These are phyloP conservation scores for Eumerus sabulonum DNA, from an alignment of 2,888 invertebrate genomes.

Conservation along the genomic window DNA sequence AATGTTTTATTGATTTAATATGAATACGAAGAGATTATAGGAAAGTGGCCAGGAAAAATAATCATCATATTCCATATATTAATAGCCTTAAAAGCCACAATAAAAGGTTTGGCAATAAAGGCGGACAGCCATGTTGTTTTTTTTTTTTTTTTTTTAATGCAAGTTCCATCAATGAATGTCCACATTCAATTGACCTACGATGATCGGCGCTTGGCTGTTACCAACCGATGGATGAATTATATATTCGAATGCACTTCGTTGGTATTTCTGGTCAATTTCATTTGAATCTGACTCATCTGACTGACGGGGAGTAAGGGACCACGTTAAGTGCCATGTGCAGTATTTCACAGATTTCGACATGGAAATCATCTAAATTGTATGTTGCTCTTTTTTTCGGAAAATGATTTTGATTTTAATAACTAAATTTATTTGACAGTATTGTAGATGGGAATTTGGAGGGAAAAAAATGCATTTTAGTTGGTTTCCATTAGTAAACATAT, in stretches of 20 bases:
- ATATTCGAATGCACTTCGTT: slow-evolving; percentile 36
- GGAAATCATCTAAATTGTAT: slow-evolving; percentile 10
- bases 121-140: slow-evolving; percentile 5
- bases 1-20: slow-evolving; percentile 62
- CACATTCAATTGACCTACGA: slow-evolving; percentile 33
- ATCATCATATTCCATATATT: slow-evolving; percentile 21
- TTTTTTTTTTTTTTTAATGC: no score
- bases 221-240: slow-evolving; percentile 3
- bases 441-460: no score
- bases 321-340: slow-evolving; percentile 3
- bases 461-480: no score
- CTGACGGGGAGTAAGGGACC: neutral
- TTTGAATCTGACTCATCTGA: neutral
- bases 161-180: slow-evolving; percentile 3
- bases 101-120: slow-evolving; percentile 39
- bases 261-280: slow-evolving; percentile 58
- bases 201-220: neutral
- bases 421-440: slow-evolving; percentile 13
- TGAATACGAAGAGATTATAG: slow-evolving; percentile 19
- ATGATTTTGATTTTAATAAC: slow-evolving; percentile 14
- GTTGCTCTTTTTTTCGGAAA: neutral
- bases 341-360: slow-evolving; percentile 26
- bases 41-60: slow-evolving; percentile 3
- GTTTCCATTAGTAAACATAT: no score
- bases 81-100: slow-evolving; percentile 50